Evolutionary conservation across 92 coral and sea anemone species (phyloP).

Genomic region (Heliopora coerulea): DNA sequence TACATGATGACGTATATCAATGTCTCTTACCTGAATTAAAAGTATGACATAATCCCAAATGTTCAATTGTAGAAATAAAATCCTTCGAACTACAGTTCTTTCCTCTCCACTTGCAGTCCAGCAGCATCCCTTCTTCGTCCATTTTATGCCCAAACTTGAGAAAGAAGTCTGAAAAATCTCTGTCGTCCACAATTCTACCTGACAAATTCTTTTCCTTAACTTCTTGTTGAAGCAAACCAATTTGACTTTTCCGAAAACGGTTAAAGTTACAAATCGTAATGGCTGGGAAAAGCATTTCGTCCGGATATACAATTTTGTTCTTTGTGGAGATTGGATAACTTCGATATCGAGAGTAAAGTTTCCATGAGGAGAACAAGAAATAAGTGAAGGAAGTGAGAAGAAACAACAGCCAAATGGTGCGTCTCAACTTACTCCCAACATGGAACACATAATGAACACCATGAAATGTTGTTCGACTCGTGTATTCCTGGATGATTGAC

Average conservation of each 20-base stretch:
- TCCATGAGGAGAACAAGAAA: background rate
- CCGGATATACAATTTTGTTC: background rate
- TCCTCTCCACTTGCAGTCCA: conserved; percentile 10
- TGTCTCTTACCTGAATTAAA: conserved; percentile 31
- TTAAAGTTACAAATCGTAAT: conserved; percentile 24
- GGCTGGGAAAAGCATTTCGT: conserved; percentile 12
- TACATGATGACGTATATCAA: too few species aligned
- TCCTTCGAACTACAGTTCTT: background rate
- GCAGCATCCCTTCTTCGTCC: conserved; percentile 18
- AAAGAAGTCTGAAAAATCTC: background rate
- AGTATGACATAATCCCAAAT: conserved; percentile 25
- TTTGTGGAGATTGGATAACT: background rate
- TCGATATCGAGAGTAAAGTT: background rate
- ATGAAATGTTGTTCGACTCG: background rate
- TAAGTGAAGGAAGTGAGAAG: background rate
- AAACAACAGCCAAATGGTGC: background rate
- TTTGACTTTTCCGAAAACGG: background rate
- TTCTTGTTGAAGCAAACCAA: background rate
- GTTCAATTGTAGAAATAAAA: background rate
- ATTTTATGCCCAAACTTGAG: background rate
- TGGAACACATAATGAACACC: background rate
- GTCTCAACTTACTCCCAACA: background rate
- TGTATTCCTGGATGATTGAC: background rate
- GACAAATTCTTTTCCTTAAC: background rate
- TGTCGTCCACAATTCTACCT: too few species aligned